Conservation (phyloP, 2,113 vertebrate species). For the Eubucco bourcierii region DNA sequence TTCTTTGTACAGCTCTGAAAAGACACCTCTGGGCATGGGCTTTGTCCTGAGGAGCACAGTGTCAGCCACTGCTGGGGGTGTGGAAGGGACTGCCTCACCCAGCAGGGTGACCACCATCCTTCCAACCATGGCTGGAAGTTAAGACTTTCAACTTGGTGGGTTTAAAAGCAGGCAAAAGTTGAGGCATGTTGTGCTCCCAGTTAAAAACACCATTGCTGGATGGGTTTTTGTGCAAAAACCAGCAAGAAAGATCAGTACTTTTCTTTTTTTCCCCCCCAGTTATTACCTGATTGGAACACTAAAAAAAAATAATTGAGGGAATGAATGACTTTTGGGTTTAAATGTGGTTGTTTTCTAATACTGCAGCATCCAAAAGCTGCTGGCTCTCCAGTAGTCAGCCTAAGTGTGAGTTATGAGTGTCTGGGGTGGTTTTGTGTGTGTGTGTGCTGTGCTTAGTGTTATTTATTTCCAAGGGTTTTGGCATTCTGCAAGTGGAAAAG, state of each 20-base stretch:
- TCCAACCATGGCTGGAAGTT: too few species aligned
- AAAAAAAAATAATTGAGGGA: neutral
- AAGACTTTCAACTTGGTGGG: too few species aligned
- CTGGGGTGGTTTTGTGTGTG: neutral
- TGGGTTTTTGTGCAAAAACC: neutral
- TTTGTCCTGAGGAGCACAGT: neutral
- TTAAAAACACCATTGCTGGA: neutral
- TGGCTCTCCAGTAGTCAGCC: neutral
- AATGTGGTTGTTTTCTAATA: neutral
- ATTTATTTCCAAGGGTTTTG: neutral
- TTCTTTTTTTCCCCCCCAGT: too few species aligned
- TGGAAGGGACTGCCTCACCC: neutral
- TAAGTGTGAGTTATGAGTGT: neutral
- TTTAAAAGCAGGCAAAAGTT: neutral
- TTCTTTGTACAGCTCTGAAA: neutral
- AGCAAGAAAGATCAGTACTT: neutral
- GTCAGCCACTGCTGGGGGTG: neutral
- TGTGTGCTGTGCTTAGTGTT: neutral
- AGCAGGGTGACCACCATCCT: fast-evolving
- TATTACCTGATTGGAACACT: neutral
- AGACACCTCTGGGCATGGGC: fast-evolving
- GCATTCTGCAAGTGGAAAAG: neutral
- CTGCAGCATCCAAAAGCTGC: neutral
- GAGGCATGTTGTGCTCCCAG: neutral
- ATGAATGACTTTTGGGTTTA: neutral